Evolutionary conservation across 2,113 vertebrate species (phyloP).

Genomic region (Chelonoidis abingdonii): DNA sequence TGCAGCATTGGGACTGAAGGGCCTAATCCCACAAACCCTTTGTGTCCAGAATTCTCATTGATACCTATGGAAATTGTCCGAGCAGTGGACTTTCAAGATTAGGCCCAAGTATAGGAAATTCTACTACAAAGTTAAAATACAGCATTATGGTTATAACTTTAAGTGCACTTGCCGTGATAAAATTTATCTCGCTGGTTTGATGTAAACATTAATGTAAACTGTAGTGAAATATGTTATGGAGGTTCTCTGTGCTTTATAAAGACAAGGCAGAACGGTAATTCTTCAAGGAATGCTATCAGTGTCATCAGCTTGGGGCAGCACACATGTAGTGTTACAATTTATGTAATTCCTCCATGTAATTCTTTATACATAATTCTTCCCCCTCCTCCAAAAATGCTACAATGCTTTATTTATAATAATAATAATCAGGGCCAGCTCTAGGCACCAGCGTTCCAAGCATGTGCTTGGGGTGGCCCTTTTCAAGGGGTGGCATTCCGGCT

Average conservation of each 20-base stretch:
- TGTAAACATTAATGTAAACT: constrained; percentile 35
- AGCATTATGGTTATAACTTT: constrained; percentile 39
- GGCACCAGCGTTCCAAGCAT: too few relatives aligned
- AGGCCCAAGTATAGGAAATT: fast-evolving
- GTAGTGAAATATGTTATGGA: constrained; percentile 38
- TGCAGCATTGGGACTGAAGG: neutral
- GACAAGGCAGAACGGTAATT: constrained; percentile 35
- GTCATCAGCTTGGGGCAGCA: constrained; percentile 55
- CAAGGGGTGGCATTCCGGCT: too few relatives aligned
- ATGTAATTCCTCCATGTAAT: constrained; percentile 22
- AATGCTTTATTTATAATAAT: constrained; percentile 63
- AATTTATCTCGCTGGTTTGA: constrained; percentile 59
- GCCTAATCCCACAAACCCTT: neutral
- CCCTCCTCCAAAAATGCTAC: constrained; percentile 42
- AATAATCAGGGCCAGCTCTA: neutral
- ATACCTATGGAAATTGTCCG: neutral
- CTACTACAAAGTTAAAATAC: neutral
- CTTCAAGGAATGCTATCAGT: constrained; percentile 59
- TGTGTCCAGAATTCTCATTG: neutral
- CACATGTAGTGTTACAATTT: constrained; percentile 21
- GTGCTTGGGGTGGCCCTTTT: too few relatives aligned
- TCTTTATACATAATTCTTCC: constrained; percentile 42
- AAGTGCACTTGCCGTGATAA: constrained; percentile 42
- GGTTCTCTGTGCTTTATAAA: constrained; percentile 34
- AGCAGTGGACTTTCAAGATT: neutral